Evolutionary conservation across 2,113 vertebrate species (phyloP), one percentile per base, ranked within the genome.

Genomic region (Nyctibius bracteatus): DNA sequence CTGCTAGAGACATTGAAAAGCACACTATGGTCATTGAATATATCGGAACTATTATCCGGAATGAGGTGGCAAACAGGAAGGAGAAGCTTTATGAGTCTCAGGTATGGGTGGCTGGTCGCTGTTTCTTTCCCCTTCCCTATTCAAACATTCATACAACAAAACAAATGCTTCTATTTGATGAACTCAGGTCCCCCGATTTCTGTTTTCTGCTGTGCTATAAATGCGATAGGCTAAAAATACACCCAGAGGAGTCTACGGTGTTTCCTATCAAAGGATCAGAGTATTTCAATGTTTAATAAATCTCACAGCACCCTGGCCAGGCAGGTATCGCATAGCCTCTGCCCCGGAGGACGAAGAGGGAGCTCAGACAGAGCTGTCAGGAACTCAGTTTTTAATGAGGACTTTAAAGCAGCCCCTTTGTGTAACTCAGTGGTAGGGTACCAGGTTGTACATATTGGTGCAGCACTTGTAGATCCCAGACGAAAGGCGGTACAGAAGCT

Each of bases 1-100:
- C 99, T 75, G 99, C 99, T 86, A 98, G 99, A 94, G 99, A 99
- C 98, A 99, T 99, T 43, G 99, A 99, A 98, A 99, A 99, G 93
- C 99, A 99, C 98, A 99, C 99, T 88, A 99, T 99, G 99, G 99
- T 99, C 97, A 99, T 99, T 20, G 99, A 99, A 84, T 99, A 99
- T 84, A 99, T 99, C 4, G 99, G 99, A 73, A 99, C 99, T 2
- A 99, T 99, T 96, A 99, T 99, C 96, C 98, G 99, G 46, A 99
- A 99, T 4, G 99, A 99, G 95, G 99, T 99, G 3, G 99, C 99
- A 51, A 99, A 99, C 98, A 98, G 99, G 43, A 99, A 99, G 49
- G 99, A 99, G 98, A 98, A 99, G 83, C 98, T 99, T 46, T 99
- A 99, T 10, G 99, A 99, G 92, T 98, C 99, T 10, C 99, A 99